Evolutionary conservation across 2,888 invertebrate genomes (phyloP).

Genomic region (Dasysyrphus tricinctus): DNA sequence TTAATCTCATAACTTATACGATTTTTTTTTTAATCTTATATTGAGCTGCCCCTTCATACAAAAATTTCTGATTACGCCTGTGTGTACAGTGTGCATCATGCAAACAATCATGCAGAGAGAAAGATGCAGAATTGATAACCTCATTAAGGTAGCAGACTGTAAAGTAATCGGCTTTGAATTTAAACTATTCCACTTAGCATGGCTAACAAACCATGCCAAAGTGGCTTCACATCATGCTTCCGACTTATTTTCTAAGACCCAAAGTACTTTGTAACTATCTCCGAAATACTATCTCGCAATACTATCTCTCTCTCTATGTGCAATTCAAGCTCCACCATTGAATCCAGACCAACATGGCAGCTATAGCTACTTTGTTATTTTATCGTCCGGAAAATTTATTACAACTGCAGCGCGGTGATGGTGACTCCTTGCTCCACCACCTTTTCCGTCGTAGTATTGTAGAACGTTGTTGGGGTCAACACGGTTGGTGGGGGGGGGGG

Average conservation of each 20-base stretch:
- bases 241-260: slow-evolving; percentile 7
- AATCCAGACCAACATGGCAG: slow-evolving; percentile 21
- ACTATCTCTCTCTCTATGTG: slow-evolving; percentile 10
- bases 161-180: slow-evolving; percentile 56
- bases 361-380: slow-evolving; percentile 67
- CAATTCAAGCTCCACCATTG: neutral
- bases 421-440: slow-evolving; percentile 1
- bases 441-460: neutral
- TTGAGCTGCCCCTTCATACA: neutral
- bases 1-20: too few relatives aligned
- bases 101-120: slow-evolving; percentile 35
- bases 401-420: slow-evolving; percentile 53
- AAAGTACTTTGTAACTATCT: slow-evolving; percentile 38
- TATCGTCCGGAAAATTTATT: slow-evolving; percentile 73
- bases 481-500: neutral
- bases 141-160: slow-evolving; percentile 63
- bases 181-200: slow-evolving; percentile 56
- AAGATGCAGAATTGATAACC: slow-evolving; percentile 60
- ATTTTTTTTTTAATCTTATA: neutral
- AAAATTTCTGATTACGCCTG: neutral
- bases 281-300: slow-evolving; percentile 44
- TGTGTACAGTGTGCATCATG: neutral
- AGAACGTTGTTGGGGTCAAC: slow-evolving; percentile 3
- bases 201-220: slow-evolving; percentile 52
- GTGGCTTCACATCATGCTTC: slow-evolving; percentile 29